A percentile compares a stretch with the other conserved stretches of the same genome.
Evolutionary conservation across 2,113 vertebrate genomes (phyloP).

Genomic region (Cricetomys ansorgei): DNA sequence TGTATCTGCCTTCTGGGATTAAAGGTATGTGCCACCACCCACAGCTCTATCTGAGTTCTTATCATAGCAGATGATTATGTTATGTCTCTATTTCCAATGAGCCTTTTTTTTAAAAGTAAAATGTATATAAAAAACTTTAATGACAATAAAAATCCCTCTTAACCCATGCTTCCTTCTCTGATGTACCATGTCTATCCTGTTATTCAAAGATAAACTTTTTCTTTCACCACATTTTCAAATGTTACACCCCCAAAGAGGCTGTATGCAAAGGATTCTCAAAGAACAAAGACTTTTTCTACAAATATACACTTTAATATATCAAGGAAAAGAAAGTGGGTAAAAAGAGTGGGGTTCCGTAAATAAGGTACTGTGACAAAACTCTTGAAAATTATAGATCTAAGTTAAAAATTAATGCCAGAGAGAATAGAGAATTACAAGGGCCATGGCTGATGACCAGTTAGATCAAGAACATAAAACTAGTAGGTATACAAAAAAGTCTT

Average conservation of each 20-base stretch:
- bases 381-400: background rate
- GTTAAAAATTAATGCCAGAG: background rate
- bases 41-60: background rate
- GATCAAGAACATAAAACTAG: background rate
- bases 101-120: background rate
- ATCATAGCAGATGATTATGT: background rate
- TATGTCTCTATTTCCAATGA: background rate
- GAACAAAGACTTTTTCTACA: background rate
- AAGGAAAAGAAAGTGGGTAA: background rate
- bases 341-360: fast-evolving
- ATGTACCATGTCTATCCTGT: background rate
- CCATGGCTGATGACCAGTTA: background rate
- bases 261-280: background rate
- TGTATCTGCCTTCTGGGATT: too few relatives aligned
- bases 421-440: background rate
- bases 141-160: too few relatives aligned
- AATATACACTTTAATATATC: background rate
- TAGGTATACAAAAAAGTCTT: background rate
- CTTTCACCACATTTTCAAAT: background rate
- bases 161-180: background rate
- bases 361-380: background rate
- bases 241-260: background rate
- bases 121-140: background rate
- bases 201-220: background rate
- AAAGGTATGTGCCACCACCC: too few relatives aligned